Percentiles rank a stretch among this genome's conserved stretches.
Conservation (phyloP, 2,888 invertebrate species). For the Thysanoteuthis rhombus region DNA sequence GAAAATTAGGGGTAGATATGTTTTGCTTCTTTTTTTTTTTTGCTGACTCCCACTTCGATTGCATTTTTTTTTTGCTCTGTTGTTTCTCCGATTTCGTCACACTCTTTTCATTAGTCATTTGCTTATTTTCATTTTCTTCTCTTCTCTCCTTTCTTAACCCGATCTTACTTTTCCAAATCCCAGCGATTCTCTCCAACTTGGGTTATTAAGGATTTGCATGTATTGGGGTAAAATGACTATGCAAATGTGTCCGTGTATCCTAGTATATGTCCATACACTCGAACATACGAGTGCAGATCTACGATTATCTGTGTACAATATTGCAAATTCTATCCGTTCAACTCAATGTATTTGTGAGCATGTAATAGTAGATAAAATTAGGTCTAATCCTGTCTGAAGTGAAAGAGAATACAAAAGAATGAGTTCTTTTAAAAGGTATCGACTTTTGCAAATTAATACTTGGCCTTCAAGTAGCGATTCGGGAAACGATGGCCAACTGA, state of each 20-base stretch:
- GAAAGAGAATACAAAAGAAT: neutral
- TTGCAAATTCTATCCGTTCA: neutral
- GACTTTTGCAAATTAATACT: neutral
- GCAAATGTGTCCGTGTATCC: neutral
- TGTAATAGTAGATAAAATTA: neutral
- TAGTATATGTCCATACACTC: neutral
- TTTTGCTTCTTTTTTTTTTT: no score
- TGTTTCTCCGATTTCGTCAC: no score
- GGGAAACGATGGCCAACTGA: neutral
- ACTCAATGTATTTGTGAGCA: neutral
- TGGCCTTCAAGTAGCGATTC: neutral
- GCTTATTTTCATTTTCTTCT: no score
- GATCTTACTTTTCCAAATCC: neutral
- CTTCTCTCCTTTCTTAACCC: neutral
- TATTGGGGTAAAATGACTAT: no score
- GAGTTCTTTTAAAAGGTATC: neutral
- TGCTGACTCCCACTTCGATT: no score
- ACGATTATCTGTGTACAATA: neutral
- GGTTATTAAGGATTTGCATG: neutral
- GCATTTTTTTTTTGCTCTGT: no score
- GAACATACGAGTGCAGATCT: neutral
- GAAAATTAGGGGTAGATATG: no score
- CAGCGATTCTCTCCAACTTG: neutral
- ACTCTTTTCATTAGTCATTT: no score
- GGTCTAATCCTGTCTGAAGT: neutral